Base-by-base conservation (phyloP, 2,888 invertebrate genomes). In the Drosophila dives region DNA sequence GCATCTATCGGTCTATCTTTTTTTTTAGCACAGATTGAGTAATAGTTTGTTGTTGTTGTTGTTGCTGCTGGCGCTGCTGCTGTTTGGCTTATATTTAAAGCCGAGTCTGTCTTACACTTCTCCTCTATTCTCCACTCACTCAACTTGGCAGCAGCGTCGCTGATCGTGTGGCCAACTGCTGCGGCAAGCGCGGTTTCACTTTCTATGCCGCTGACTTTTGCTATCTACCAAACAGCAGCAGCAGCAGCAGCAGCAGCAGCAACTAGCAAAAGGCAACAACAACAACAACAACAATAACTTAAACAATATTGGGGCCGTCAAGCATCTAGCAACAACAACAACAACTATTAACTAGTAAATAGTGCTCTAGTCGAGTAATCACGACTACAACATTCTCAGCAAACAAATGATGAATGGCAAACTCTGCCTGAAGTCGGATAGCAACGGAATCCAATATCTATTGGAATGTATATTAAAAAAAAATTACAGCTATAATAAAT, bases 21-120 rank as follows among this genome's bases (percentile, higher is more conserved):
- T 82, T 86, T 86, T 88, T 88, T 87, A 88, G 86, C 86, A 87
- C 86, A 87, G 89, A 87, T 87, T 87, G 86, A 84, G 86, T 87
- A 87, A 87, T 84, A 88, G 85, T 85, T 80, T 81, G 81, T 70
- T 78, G 81, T 56, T 76, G 81, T 29, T 67, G 67, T 63, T 70
- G 69, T 45, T 65, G 77, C 38, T 66, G 60, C 10, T 71, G 75
- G 42, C 64, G 65, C 65, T 76, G 75, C 77, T 80, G 80, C 73
- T 75, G 81, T 79, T 85, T 87, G 85, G 86, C 59, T 86, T 87
- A 83, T 81, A 87, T 85, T 87, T 85, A 76, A 77, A 83, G 77
- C 79, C 83, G 63, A 73, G 76, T 80, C 66, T 73, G 66, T 73
- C 78, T 62, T 67, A 55, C 64, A 54, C 54, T 51, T 56, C 70